Evolutionary conservation across 1,140 invertebrate species (phyloP), one percentile per base, ranked within the genome.

Genomic region (Aphis gossypii): DNA sequence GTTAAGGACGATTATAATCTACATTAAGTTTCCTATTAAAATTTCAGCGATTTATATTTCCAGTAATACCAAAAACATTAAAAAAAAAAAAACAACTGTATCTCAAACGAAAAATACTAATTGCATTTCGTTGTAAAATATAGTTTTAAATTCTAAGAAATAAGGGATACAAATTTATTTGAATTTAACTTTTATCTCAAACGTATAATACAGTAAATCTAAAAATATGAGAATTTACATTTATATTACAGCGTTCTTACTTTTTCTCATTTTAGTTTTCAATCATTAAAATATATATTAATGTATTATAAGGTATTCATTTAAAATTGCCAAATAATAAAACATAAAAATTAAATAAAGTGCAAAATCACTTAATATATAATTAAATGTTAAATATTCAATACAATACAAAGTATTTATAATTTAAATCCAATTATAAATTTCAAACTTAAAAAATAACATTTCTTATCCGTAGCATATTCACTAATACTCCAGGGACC

Each of bases 21-120:
- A 30, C 20, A 87, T 87, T 87, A 48, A 87, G 14, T 51, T 87
- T 35, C 46, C 86, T 48, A 48, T 87, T 87, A 87, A 87, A 87
- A 48, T 48, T 21, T 87, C 30, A 87, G 20, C n/a, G 14, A 35
- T 48, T 87, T 23, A 44, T 87, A 21, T 18, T 35, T 51, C 14
- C 84, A 46, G 30, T 87, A 1, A 35, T 44, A 84, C 41, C 30
- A 48, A 68, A 76, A 68, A 11, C 60, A 68, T 68, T 25, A 68
- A 68, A 76, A 76, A 76, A 76, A 76, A 41, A 35, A 48, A 46
- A n/a, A n/a, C 20, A 46, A 25, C 7, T 51, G 38, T 87, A n/a
- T 87, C 23, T 87, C 11, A 87, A 87, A 87, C 14, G n/a, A n/a
- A 89, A 89, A 87, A 54, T 51, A 89, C 38, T 89, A 89, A 89